Evolutionary conservation across 1,140 invertebrate species (phyloP).

Genomic region (Sarcophaga bullata): DNA sequence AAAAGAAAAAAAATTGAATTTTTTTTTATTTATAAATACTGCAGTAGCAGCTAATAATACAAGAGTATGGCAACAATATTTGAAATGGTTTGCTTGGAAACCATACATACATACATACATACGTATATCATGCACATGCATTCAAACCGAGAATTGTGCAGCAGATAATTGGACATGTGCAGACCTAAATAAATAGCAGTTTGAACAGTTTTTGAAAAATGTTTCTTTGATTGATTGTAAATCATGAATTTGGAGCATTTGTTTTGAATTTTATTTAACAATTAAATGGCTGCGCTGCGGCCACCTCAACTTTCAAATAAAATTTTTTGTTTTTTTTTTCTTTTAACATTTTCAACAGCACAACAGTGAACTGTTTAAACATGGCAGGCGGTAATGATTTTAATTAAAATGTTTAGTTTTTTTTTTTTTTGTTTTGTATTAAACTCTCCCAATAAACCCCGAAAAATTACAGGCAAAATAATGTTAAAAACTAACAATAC

Average conservation of each 20-base stretch:
- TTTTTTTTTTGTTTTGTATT: too few species aligned
- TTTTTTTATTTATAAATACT: too few species aligned
- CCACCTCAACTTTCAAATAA: not conserved
- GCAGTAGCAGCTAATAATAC: not conserved
- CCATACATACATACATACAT: not conserved
- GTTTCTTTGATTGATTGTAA: conserved; percentile 29
- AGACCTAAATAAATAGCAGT: not conserved
- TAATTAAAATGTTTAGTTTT: too few species aligned
- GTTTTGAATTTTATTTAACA: not conserved
- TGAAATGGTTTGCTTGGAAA: not conserved
- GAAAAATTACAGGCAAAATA: not conserved
- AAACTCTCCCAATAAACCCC: too few species aligned
- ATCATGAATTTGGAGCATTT: conserved; percentile 34
- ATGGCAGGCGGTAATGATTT: too few species aligned
- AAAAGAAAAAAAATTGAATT: too few species aligned
- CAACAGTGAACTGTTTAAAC: not conserved
- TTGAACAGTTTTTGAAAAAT: not conserved
- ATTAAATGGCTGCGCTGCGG: not conserved
- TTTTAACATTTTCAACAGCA: not conserved
- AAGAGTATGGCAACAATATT: not conserved
- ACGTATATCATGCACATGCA: too few species aligned
- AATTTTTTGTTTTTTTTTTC: not conserved
- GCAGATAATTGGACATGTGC: conserved; percentile 8
- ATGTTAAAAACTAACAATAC: not conserved
- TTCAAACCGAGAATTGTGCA: not conserved